Evolutionary conservation across 2,113 vertebrate species (phyloP).

Genomic region (Australoheros scitulus): DNA sequence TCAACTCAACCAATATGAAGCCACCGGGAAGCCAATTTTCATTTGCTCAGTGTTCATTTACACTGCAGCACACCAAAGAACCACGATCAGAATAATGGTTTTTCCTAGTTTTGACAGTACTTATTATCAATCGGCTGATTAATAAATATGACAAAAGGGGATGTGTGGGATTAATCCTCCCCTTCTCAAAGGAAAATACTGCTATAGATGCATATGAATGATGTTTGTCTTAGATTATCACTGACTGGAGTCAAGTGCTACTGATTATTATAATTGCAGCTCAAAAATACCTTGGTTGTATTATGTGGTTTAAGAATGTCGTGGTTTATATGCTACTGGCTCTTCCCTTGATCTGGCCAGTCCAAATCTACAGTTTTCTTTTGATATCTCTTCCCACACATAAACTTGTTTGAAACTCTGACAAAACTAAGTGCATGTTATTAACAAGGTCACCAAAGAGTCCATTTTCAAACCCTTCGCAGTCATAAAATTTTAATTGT

Average conservation of each 20-base stretch:
- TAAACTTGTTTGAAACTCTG: not conserved
- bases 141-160: not conserved
- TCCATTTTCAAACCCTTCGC: no score
- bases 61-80: not conserved
- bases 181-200: not conserved
- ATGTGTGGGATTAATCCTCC: not conserved
- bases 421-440: no score
- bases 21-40: not conserved
- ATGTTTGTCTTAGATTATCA: conserved; percentile 3
- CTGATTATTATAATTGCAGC: not conserved
- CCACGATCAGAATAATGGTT: not conserved
- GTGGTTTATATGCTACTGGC: not conserved
- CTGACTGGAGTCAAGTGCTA: not conserved
- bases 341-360: no score
- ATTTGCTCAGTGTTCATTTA: not conserved
- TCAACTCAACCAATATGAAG: not conserved
- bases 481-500: no score
- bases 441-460: not conserved
- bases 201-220: not conserved
- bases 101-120: not conserved
- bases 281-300: not conserved
- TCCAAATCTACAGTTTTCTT: not conserved
- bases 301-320: not conserved
- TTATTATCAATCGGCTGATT: conserved; percentile 6
- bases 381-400: not conserved